These are phyloP conservation scores for Bombus soroeensis DNA, from an alignment of 1,140 invertebrate species.

Conservation along the genomic window DNA sequence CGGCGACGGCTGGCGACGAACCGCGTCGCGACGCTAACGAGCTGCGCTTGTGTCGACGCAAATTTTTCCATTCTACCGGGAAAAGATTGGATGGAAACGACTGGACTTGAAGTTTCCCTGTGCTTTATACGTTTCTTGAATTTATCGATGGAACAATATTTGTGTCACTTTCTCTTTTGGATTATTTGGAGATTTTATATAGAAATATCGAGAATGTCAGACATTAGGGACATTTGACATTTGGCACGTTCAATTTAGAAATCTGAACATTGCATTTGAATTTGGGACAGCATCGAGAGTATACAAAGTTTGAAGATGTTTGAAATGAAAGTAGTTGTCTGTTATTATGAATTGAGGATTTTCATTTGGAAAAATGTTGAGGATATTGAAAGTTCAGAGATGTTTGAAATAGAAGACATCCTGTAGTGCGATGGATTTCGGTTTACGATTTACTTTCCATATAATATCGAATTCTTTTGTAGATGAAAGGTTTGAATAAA, in stretches of 20 bases:
- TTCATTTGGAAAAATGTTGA: too few species aligned
- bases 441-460: not conserved
- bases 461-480: not conserved
- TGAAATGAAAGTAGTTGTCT: too few species aligned
- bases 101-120: not conserved
- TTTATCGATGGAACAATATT: not conserved
- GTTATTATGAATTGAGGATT: too few species aligned
- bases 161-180: not conserved
- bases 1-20: conserved; percentile 25
- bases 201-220: not conserved
- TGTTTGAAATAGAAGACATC: too few species aligned
- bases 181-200: too few species aligned
- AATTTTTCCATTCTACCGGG: conserved; percentile 40
- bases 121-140: not conserved
- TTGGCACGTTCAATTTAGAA: not conserved
- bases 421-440: too few species aligned
- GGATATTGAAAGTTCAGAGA: too few species aligned
- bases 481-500: not conserved
- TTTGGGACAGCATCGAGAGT: too few species aligned
- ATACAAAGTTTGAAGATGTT: too few species aligned
- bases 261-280: too few species aligned
- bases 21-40: conserved; percentile 52
- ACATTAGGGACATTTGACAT: not conserved
- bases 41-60: conserved; percentile 44
- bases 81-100: not conserved